Percentiles rank a stretch among this genome's conserved stretches.
Evolutionary conservation across 2,888 invertebrate species (phyloP).

Genomic region (Heteromurus nitidus): DNA sequence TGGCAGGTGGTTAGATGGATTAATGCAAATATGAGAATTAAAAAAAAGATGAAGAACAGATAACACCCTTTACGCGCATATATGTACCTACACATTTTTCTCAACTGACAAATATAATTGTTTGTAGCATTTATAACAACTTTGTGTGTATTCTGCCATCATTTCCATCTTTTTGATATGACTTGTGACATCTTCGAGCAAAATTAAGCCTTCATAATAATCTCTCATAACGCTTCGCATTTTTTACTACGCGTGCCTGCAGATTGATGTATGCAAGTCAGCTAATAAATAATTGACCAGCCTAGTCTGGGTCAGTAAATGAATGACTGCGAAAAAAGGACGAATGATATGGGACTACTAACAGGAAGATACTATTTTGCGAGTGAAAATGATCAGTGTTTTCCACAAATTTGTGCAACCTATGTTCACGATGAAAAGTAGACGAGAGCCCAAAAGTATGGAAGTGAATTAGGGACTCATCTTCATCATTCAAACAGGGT

Average conservation of each 20-base stretch:
- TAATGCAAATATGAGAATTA: constrained; percentile 41
- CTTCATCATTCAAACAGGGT: constrained; percentile 39
- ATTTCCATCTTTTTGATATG: constrained; percentile 31
- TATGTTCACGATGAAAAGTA: neutral
- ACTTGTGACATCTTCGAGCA: constrained; percentile 58
- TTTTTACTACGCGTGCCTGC: constrained; percentile 3
- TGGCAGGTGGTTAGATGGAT: constrained; percentile 18
- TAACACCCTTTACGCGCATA: constrained; percentile 44
- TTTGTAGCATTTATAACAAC: too few species aligned
- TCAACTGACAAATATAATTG: constrained; percentile 44
- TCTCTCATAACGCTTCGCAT: constrained; percentile 31
- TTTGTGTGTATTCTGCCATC: too few species aligned
- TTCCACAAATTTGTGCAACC: constrained; percentile 28
- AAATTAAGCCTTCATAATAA: constrained; percentile 35
- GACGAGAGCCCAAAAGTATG: neutral
- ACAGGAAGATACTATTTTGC: constrained; percentile 54
- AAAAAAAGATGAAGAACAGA: constrained; percentile 42
- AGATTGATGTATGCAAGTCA: constrained; percentile 12
- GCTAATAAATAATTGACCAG: constrained; percentile 57
- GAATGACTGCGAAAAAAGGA: constrained; percentile 35
- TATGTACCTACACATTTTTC: constrained; percentile 34
- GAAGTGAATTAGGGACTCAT: constrained; percentile 16
- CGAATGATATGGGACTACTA: constrained; percentile 21
- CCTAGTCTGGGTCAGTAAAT: constrained; percentile 58
- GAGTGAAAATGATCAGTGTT: constrained; percentile 14